These are phyloP conservation scores for Eumaeus atala DNA, from an alignment of 1,140 invertebrate genomes.

Conservation along the genomic window DNA sequence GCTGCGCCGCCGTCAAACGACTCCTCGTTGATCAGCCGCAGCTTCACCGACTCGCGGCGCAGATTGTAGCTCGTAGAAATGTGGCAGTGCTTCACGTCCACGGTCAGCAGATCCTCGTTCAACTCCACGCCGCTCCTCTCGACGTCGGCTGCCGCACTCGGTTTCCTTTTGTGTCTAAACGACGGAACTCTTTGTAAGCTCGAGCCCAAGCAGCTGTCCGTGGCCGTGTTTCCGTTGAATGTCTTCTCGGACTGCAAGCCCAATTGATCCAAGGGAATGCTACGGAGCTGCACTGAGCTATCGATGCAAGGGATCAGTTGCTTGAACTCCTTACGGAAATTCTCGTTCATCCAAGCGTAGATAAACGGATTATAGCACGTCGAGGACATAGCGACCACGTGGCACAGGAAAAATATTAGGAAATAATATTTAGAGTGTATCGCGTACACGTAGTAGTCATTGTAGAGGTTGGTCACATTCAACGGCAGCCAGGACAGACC, in stretches of 20 bases:
- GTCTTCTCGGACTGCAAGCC: slow-evolving; percentile 77
- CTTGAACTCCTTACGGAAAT: slow-evolving; percentile 97
- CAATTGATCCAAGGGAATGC: slow-evolving; percentile 58
- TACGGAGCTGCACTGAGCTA: slow-evolving; percentile 53
- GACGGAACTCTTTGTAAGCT: slow-evolving; percentile 56
- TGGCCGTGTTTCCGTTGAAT: slow-evolving; percentile 81
- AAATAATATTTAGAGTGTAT: slow-evolving; percentile 88
- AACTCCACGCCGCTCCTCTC: slow-evolving; percentile 67
- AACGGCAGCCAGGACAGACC: slow-evolving; percentile 96
- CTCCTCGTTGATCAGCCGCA: slow-evolving; percentile 70
- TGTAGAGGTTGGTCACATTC: slow-evolving; percentile 92
- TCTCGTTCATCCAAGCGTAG: slow-evolving; percentile 98
- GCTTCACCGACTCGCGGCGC: slow-evolving; percentile 63
- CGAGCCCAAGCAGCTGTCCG: slow-evolving; percentile 57
- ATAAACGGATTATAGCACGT: slow-evolving; percentile 95
- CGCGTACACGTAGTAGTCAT: slow-evolving; percentile 85
- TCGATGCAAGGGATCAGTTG: slow-evolving; percentile 86
- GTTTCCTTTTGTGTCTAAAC: slow-evolving; percentile 64
- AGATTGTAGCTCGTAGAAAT: slow-evolving; percentile 69
- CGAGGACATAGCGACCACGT: slow-evolving; percentile 96
- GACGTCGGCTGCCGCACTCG: slow-evolving; percentile 60
- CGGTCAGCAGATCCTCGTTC: slow-evolving; percentile 60
- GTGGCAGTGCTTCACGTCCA: slow-evolving; percentile 65
- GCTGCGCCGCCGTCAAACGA: slow-evolving; percentile 53
- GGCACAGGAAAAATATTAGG: slow-evolving; percentile 90